Base-by-base conservation (phyloP, 1,140 invertebrate genomes). In the Pentalonia nigronervosa region DNA sequence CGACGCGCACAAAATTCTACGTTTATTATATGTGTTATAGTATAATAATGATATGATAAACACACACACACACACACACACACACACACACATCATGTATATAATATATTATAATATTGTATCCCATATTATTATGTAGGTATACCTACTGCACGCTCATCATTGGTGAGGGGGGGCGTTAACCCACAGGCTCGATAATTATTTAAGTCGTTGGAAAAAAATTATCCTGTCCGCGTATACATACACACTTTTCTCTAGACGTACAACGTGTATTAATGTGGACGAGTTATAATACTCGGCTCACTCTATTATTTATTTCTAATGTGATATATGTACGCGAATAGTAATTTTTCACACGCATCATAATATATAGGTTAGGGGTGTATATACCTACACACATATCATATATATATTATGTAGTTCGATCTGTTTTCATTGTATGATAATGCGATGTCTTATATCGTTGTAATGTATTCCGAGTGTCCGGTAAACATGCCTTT, bases 401-500 rank as follows among this genome's bases (percentile, higher is more conserved):
- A 67, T 67, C n/a, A 41, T 81, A 81, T 83, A 86, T 20, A 23
- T 30, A 17, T 53, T 86, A 47, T 34, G 34, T n/a, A 50, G n/a
- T n/a, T 14, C 30, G n/a, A 50, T 45, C 30, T 34, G 30, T 50
- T 88, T 50, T 88, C 21, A 23, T 48, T 48, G 50, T 41, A 30
- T 81, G 7, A 81, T 81, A 34, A 88, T 34, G 21, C 21, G 47
- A 50, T 88, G 30, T 36, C 21, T 53, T 89, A 53, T 30, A 56
- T 23, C 48, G 87, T 34, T 41, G 11, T 89, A 89, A 89, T 89
- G 3, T 90, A 90, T 90, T 90, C 56, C 89, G 30, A 60, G 53
- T 60, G 53, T 91, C 90, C 30, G 60, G 60, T 91, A 21, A 34
- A 92, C 76, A 53, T 45, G 91, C 81, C 91, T 93, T 93, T 93